Evolutionary conservation across 2,888 invertebrate species (phyloP).

Genomic region (Pimpla rufipes): DNA sequence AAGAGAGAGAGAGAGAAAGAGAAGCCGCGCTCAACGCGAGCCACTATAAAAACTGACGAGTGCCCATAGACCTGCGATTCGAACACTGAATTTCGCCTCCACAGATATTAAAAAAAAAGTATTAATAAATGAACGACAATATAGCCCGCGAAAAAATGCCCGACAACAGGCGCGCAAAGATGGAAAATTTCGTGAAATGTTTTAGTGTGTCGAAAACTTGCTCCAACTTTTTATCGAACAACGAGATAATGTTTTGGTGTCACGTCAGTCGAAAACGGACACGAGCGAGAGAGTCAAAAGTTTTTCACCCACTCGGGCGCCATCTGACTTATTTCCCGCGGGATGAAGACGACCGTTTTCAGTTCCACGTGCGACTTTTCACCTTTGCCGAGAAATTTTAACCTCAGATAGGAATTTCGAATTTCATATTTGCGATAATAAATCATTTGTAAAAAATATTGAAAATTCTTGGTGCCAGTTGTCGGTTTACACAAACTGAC

Average conservation of each 20-base stretch:
- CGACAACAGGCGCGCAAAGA: background rate
- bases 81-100: background rate
- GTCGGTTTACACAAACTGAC: no score
- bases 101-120: background rate
- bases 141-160: background rate
- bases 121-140: background rate
- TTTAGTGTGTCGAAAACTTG: background rate
- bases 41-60: background rate
- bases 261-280: background rate
- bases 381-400: background rate
- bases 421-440: no score
- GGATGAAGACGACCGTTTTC: background rate
- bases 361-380: background rate
- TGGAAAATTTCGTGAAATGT: background rate
- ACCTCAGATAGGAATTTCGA: background rate
- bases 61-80: background rate
- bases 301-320: background rate
- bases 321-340: conserved; percentile 8
- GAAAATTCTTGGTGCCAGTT: background rate
- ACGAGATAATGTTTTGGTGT: background rate
- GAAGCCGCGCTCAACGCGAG: background rate
- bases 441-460: no score
- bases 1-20: no score
- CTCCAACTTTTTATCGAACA: background rate
- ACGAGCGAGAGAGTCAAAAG: background rate